Evolutionary conservation across 2,888 invertebrate species (phyloP).

Genomic region (Amiota minor): DNA sequence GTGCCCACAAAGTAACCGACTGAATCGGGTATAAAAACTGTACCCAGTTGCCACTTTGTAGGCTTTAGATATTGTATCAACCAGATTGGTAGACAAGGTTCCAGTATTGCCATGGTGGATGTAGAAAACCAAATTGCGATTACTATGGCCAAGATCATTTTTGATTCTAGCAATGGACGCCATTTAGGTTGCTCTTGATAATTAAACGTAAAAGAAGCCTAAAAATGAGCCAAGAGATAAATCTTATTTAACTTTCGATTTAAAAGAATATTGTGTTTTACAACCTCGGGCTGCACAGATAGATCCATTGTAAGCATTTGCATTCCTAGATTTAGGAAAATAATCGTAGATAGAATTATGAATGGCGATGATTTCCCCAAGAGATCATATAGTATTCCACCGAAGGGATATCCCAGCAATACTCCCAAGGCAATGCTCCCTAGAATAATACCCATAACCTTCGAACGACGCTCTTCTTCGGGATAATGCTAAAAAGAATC

Average conservation of each 20-base stretch:
- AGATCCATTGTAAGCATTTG: slow-evolving; percentile 70
- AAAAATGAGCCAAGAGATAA: neutral
- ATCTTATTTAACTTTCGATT: neutral
- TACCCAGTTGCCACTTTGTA: slow-evolving; percentile 81
- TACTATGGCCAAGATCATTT: slow-evolving; percentile 78
- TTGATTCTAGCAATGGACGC: slow-evolving; percentile 77
- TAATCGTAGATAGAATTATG: slow-evolving; percentile 78
- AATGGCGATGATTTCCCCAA: slow-evolving; percentile 85
- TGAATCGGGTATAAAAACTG: slow-evolving; percentile 89
- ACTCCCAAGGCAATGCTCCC: slow-evolving; percentile 88
- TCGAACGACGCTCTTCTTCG: slow-evolving; percentile 74
- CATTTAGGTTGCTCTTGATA: slow-evolving; percentile 73
- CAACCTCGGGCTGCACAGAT: slow-evolving; percentile 66
- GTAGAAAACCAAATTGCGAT: slow-evolving; percentile 85
- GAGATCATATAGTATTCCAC: slow-evolving; percentile 84
- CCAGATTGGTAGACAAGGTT: slow-evolving; percentile 89
- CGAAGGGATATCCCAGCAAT: slow-evolving; percentile 86
- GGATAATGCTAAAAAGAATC: slow-evolving; percentile 66
- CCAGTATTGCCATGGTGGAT: slow-evolving; percentile 86
- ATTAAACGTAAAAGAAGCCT: neutral
- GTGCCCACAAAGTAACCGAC: slow-evolving; percentile 88
- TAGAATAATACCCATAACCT: slow-evolving; percentile 86
- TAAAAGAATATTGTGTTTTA: neutral
- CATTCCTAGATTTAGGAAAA: slow-evolving; percentile 74
- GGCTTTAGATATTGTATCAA: slow-evolving; percentile 75